These are phyloP conservation scores for Glomeris marginata DNA, from an alignment of 2,888 invertebrate species.

Conservation along the genomic window DNA sequence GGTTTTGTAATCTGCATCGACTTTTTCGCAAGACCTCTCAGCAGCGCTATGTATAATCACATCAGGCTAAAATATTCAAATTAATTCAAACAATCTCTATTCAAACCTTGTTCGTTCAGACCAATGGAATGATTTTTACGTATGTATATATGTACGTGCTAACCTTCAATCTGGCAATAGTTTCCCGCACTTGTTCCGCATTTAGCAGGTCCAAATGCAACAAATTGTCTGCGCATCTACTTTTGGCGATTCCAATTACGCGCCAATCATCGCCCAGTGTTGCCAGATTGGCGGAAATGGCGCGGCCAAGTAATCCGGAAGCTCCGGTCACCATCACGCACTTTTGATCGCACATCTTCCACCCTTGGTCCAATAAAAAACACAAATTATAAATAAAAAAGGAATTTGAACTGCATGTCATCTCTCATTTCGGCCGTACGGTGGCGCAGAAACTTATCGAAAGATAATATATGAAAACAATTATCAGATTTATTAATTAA, in stretches of 20 bases:
- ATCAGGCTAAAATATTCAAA: slow-evolving; percentile 25
- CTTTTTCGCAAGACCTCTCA: slow-evolving; percentile 34
- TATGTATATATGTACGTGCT: not conserved
- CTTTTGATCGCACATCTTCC: not conserved
- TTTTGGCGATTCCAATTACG: slow-evolving; percentile 23
- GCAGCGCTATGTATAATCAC: slow-evolving; percentile 37
- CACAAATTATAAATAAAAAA: too few species aligned
- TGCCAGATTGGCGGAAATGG: slow-evolving; percentile 25
- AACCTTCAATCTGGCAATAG: slow-evolving; percentile 28
- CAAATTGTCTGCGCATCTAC: slow-evolving; percentile 25
- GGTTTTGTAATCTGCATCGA: slow-evolving; percentile 31
- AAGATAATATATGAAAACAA: too few species aligned
- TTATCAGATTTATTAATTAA: too few species aligned
- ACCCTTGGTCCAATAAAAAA: too few species aligned
- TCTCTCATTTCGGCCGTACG: too few species aligned
- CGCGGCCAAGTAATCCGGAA: slow-evolving; percentile 35
- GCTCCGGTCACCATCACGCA: slow-evolving; percentile 32
- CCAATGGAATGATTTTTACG: not conserved
- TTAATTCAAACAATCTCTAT: not conserved
- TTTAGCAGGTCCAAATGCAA: slow-evolving; percentile 30
- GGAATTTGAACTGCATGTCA: too few species aligned
- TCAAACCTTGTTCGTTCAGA: not conserved
- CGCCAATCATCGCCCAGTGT: slow-evolving; percentile 24
- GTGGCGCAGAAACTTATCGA: too few species aligned
- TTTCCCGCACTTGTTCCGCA: slow-evolving; percentile 23